A percentile compares a stretch with the other conserved stretches of the same genome.
phyloP scores from a whole-genome alignment of 2,888 invertebrate genomes.

The Drosophila putrida region DNA sequence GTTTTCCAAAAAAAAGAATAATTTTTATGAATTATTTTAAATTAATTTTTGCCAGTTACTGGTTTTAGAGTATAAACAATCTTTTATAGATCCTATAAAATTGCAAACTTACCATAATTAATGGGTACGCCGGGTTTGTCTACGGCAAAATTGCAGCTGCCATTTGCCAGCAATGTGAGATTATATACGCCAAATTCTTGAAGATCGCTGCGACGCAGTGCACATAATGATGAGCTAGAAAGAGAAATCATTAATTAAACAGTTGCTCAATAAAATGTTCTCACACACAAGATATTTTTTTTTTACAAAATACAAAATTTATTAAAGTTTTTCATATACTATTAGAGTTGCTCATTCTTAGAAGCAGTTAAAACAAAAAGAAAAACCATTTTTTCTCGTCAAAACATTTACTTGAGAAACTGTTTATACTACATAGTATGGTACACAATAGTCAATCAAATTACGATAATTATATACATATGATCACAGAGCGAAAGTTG shows the following conservation, averaged over 20 bases:
- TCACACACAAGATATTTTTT: not conserved
- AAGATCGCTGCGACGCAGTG: conserved; percentile 83
- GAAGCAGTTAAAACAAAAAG: too few relatives aligned
- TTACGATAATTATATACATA: too few relatives aligned
- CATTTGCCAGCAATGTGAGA: conserved; percentile 86
- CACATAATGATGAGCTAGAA: conserved; percentile 87
- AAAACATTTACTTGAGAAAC: too few relatives aligned
- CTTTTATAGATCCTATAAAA: too few relatives aligned
- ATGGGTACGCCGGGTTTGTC: conserved; percentile 89
- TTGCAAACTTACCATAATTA: conserved; percentile 86
- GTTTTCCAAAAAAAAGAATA: too few relatives aligned
- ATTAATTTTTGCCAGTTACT: too few relatives aligned
- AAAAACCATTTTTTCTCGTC: too few relatives aligned
- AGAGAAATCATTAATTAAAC: conserved; percentile 37
- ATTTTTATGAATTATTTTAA: too few relatives aligned
- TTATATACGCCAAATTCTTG: conserved; percentile 91
- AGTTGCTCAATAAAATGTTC: conserved; percentile 1
- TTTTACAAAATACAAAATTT: too few relatives aligned
- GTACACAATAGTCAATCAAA: not conserved
- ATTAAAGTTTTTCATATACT: too few relatives aligned
- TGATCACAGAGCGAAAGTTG: conserved; percentile 14
- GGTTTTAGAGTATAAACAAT: too few relatives aligned
- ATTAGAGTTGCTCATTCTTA: too few relatives aligned
- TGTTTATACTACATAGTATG: not conserved
- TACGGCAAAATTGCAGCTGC: conserved; percentile 87